Percentiles rank a stretch among this genome's conserved stretches.
These are phyloP conservation scores for Belgica antarctica DNA, from an alignment of 2,888 invertebrate genomes.

Conservation along the genomic window DNA sequence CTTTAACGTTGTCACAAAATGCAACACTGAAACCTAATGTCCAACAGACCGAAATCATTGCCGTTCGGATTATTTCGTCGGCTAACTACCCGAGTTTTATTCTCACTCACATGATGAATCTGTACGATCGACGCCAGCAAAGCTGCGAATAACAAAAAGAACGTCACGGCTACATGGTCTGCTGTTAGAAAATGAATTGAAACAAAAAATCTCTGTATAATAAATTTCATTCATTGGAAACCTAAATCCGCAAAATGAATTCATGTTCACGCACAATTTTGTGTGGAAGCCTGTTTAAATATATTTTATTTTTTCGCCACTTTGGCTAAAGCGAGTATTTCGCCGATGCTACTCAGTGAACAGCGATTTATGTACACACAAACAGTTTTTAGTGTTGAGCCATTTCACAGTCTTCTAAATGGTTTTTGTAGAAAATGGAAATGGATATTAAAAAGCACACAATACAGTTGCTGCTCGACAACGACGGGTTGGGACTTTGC, in stretches of 20 bases:
- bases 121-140: not conserved
- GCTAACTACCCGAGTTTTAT: too few species aligned
- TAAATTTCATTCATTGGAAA: conserved; percentile 43
- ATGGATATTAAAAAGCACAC: conserved; percentile 25
- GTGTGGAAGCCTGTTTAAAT: conserved; percentile 43
- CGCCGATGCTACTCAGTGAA: not conserved
- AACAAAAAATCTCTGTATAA: conserved; percentile 27
- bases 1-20: too few species aligned
- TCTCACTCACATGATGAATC: not conserved
- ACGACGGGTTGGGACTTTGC: too few species aligned
- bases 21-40: too few species aligned
- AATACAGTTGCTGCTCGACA: conserved; percentile 20
- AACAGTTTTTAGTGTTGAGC: conserved; percentile 35
- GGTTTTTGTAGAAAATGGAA: conserved; percentile 8
- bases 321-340: too few species aligned
- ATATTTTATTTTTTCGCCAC: conserved; percentile 44
- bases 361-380: conserved; percentile 19
- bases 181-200: conserved; percentile 39
- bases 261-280: conserved; percentile 43
- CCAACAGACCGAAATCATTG: too few species aligned
- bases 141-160: not conserved
- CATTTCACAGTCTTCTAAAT: conserved; percentile 31
- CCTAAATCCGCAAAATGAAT: conserved; percentile 43
- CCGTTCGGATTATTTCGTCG: too few species aligned
- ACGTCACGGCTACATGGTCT: not conserved